Evolutionary conservation across 2,888 invertebrate species (phyloP), one percentile per base, ranked within the genome.

Genomic region (Diaphora mendica): DNA sequence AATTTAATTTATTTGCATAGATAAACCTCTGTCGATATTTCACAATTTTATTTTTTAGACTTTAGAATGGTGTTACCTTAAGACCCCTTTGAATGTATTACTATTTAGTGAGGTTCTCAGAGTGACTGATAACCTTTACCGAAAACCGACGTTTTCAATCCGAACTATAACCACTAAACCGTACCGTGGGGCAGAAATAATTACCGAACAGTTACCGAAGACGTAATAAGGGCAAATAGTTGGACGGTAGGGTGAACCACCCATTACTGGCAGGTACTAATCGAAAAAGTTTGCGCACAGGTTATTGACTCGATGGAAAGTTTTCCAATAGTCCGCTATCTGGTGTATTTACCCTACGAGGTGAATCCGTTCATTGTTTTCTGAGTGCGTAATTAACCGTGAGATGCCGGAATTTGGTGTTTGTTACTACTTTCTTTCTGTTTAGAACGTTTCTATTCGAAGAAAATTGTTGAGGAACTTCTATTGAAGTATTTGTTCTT

Each of bases 201-300:
- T 87, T 84, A 87, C 86, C 80, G 62, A 79, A 76, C 72, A 51
- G 64, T 65, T 51, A 71, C 74, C 72, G 35, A 79, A 77, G 76
- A 78, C 75, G 81, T 81, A 83, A 79, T 85, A 85, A 82, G 86
- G 83, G 85, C 66, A 80, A 80, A 86, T 81, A 83, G 82, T 82
- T 82, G 77, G 55, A 26, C 70, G 74, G 80, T 82, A 82, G 89
- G 88, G 87, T 85, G 85, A 86, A 77, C 82, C 82, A 70, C 79
- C 82, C 82, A 86, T 85, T 85, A 86, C 85, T 85, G 87, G 87
- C 90, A 90, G 90, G 90, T 90, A 90, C 85, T 90, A 90, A 90
- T 90, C 88, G 90, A 90, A 90, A 90, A 90, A 90, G 85, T 90
- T 90, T 79, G 77, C 70, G 76, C 76, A 81, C 85, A 85, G 88